Conservation (phyloP, 2,113 vertebrate species). For the Tylochromis polylepis region DNA sequence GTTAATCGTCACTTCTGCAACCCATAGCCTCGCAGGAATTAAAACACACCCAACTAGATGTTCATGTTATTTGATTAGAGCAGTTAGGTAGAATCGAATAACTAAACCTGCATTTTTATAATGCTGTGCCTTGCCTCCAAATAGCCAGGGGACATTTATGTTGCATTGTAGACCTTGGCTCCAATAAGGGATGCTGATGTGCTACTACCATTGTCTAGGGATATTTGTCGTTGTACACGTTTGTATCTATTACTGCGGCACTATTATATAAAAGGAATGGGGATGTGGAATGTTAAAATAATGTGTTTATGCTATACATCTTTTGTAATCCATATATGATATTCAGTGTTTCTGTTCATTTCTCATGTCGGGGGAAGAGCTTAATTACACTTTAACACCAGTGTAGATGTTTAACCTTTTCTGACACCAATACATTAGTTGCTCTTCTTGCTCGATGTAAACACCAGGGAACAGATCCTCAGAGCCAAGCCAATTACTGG, state of each 20-base stretch:
- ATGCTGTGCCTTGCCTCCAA: not conserved
- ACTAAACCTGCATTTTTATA: conserved; percentile 36
- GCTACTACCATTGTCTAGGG: not conserved
- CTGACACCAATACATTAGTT: conserved; percentile 48
- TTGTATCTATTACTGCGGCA: not conserved
- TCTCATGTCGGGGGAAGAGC: not conserved
- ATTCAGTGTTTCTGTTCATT: not conserved
- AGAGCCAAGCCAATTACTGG: conserved; percentile 50
- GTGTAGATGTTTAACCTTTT: conserved; percentile 48
- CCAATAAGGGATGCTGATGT: not conserved
- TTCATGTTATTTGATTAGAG: conserved; percentile 29
- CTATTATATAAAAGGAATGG: not conserved
- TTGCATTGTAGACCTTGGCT: not conserved
- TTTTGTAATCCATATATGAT: not conserved
- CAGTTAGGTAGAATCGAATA: conserved; percentile 40
- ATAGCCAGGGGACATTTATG: not conserved
- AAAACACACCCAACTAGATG: not conserved
- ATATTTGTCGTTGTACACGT: not conserved
- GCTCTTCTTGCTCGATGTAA: conserved; percentile 5
- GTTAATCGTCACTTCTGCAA: conserved; percentile 34
- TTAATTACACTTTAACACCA: conserved; percentile 52
- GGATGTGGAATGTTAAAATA: not conserved
- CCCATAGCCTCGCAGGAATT: conserved; percentile 19
- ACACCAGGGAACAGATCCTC: conserved; percentile 38
- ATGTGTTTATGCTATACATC: not conserved